A percentile compares a stretch with the other conserved stretches of the same genome.
Evolutionary conservation across 2,888 invertebrate genomes (phyloP).

Genomic region (Philereme vetulata): DNA sequence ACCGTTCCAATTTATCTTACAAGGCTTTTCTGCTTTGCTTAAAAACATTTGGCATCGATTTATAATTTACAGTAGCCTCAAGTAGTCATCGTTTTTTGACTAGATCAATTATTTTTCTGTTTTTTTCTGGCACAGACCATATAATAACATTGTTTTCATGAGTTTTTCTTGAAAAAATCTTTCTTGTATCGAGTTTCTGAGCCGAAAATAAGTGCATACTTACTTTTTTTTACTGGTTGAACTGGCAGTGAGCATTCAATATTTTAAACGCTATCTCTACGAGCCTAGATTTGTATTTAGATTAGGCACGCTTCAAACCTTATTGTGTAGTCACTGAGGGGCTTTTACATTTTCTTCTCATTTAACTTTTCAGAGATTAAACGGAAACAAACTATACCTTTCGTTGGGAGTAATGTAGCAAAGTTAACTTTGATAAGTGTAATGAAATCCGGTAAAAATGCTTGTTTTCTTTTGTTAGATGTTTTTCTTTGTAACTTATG

Average conservation of each 20-base stretch:
- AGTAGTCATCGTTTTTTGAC: no score
- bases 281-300: slow-evolving; percentile 38
- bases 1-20: not conserved
- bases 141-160: no score
- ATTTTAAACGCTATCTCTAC: slow-evolving; percentile 30
- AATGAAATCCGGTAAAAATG: slow-evolving; percentile 4
- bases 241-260: slow-evolving; percentile 13
- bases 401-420: slow-evolving; percentile 20
- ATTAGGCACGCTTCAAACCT: slow-evolving; percentile 27
- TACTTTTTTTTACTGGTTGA: not conserved
- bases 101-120: no score
- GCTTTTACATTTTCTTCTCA: slow-evolving; percentile 29
- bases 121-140: no score
- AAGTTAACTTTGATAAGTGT: slow-evolving; percentile 24
- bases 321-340: slow-evolving; percentile 31
- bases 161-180: no score
- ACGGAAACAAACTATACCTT: slow-evolving; percentile 30
- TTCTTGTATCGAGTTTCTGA: no score
- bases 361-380: slow-evolving; percentile 35
- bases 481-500: not conserved
- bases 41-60: no score
- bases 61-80: no score
- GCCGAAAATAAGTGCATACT: not conserved
- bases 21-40: no score
- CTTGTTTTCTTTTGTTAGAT: slow-evolving; percentile 3